Evolutionary conservation across 37 sponge, comb jelly and placozoan species (phyloP).

Genomic region (Aplysina aerophoba): DNA sequence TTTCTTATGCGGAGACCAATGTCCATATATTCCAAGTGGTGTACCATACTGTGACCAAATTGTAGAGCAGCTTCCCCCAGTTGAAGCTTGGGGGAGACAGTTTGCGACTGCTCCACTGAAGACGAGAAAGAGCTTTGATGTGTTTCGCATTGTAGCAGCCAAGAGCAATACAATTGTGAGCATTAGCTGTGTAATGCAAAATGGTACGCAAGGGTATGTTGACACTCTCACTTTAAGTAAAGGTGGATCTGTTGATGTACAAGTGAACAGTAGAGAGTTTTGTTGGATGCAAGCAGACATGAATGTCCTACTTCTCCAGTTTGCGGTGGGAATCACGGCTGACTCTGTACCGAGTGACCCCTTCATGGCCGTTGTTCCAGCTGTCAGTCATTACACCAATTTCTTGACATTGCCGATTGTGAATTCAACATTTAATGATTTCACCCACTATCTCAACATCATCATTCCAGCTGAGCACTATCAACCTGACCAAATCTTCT

Average conservation of each 20-base stretch:
- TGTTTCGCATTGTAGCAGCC: conserved; percentile 39
- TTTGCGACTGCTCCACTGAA: conserved; percentile 43
- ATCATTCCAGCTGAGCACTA: not conserved
- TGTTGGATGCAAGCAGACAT: conserved; percentile 45
- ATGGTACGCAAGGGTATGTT: not conserved
- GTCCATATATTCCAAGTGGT: conserved; percentile 24
- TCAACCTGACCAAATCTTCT: not conserved
- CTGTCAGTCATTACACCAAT: conserved; percentile 66
- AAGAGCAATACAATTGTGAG: conserved; percentile 33
- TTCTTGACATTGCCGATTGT: conserved; percentile 1
- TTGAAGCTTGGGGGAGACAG: conserved; percentile 54
- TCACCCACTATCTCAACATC: not conserved
- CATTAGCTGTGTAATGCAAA: conserved; percentile 18
- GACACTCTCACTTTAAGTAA: not conserved
- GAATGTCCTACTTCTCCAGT: conserved; percentile 41
- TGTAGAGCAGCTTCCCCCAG: conserved; percentile 58
- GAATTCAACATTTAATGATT: not conserved
- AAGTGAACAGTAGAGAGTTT: not conserved
- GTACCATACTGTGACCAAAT: conserved; percentile 50
- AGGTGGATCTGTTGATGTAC: conserved; percentile 32
- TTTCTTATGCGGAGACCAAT: conserved; percentile 38
- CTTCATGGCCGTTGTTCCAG: conserved; percentile 63
- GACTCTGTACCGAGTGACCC: conserved; percentile 10
- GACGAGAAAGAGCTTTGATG: conserved; percentile 23
- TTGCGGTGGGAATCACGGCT: conserved; percentile 20